Percentiles rank a stretch among this genome's conserved stretches.
These are phyloP conservation scores for Abramis brama DNA, from an alignment of 2,113 vertebrate species.

Conservation along the genomic window DNA sequence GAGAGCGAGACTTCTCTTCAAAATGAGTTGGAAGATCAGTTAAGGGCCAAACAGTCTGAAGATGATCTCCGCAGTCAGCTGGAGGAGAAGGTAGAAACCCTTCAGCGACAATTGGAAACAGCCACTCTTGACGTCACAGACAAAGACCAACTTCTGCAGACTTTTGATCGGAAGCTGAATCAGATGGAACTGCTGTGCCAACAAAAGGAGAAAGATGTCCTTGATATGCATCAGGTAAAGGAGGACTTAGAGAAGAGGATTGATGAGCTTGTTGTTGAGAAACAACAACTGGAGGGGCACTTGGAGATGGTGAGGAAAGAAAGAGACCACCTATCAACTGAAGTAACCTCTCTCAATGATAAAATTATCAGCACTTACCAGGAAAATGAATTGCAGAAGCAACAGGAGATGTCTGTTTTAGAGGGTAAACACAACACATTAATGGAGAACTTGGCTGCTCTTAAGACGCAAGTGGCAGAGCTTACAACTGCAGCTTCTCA, in stretches of 20 bases:
- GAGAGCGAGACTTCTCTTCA: slow-evolving; percentile 10
- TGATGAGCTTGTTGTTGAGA: not conserved
- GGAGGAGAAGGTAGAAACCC: slow-evolving; percentile 36
- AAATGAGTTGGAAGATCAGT: not conserved
- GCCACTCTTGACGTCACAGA: not conserved
- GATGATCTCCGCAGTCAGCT: slow-evolving; percentile 72
- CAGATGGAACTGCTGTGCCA: slow-evolving; percentile 35
- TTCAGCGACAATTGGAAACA: not conserved
- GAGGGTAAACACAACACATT: slow-evolving; percentile 4
- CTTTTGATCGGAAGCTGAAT: slow-evolving; percentile 1
- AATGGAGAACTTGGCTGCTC: slow-evolving; percentile 24
- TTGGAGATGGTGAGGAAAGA: slow-evolving; percentile 17
- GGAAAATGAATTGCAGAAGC: slow-evolving; percentile 2
- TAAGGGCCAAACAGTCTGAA: slow-evolving; percentile 23
- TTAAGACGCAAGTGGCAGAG: slow-evolving; percentile 34
- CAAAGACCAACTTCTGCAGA: not conserved
- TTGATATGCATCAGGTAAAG: slow-evolving; percentile 14
- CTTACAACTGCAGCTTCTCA: slow-evolving; percentile 2
- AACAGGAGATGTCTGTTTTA: slow-evolving; percentile 9
- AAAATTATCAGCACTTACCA: slow-evolving; percentile 7
- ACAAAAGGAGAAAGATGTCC: slow-evolving; percentile 27
- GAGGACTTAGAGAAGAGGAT: not conserved
- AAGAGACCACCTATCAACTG: slow-evolving; percentile 11
- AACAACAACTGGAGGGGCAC: not conserved
- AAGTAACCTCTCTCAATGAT: slow-evolving; percentile 34